Percentiles rank a stretch among this genome's conserved stretches.
These are phyloP conservation scores for Lasaia peninsularis DNA, from an alignment of 1,140 invertebrate species.

Conservation along the genomic window DNA sequence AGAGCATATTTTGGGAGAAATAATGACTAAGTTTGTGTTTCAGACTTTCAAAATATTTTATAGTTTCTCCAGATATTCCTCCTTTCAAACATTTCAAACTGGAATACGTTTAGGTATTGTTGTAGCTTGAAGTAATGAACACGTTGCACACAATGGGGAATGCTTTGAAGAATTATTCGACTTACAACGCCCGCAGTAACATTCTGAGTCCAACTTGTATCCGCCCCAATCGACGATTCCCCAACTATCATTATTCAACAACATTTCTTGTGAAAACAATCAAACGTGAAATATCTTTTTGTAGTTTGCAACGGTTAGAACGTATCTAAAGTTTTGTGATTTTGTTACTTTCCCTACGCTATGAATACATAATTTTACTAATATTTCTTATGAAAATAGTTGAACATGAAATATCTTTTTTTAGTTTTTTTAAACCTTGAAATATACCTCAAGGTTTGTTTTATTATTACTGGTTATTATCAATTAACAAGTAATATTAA, in stretches of 20 bases:
- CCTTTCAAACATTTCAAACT: neutral
- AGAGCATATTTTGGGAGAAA: too few relatives aligned
- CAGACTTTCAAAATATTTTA: too few relatives aligned
- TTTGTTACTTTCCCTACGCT: too few relatives aligned
- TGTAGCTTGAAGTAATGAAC: neutral
- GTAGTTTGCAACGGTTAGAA: neutral
- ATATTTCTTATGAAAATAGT: neutral
- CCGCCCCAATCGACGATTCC: neutral
- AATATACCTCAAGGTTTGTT: too few relatives aligned
- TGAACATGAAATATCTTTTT: neutral
- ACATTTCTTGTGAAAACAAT: neutral
- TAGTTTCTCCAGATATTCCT: too few relatives aligned
- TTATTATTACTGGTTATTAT: too few relatives aligned
- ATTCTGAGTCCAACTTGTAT: neutral
- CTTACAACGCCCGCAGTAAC: neutral
- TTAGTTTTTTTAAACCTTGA: neutral
- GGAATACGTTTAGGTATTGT: neutral
- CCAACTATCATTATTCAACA: neutral
- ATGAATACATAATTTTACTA: too few relatives aligned
- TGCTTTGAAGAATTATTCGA: neutral
- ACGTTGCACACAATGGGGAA: neutral
- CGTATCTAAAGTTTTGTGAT: too few relatives aligned
- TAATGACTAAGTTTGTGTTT: too few relatives aligned
- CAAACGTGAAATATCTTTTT: neutral
- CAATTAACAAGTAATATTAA: too few relatives aligned